Conservation (phyloP, 2,888 invertebrate genomes). For the Caenorhabditis auriculariae region DNA sequence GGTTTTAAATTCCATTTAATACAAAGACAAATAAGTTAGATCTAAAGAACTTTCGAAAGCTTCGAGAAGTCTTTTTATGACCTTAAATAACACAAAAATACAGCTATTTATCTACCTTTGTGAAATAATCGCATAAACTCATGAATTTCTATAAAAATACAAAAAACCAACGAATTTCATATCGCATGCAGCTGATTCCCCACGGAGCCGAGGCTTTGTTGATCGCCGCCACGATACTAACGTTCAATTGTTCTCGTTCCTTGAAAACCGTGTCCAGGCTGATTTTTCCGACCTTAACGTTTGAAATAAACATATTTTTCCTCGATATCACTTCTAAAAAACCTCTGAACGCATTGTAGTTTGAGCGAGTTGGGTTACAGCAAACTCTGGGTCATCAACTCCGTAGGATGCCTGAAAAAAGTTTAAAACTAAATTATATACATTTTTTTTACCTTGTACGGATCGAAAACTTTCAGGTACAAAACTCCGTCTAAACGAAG, state of each 20-base stretch:
- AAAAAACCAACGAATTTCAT: conserved; percentile 79
- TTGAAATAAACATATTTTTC: not conserved
- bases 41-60: no score
- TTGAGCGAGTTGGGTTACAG: conserved; percentile 96
- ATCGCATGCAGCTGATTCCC: conserved; percentile 93
- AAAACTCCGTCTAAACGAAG: conserved; percentile 94
- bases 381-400: conserved; percentile 98
- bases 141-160: not conserved
- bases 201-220: conserved; percentile 97
- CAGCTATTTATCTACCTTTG: no score
- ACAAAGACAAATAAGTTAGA: no score
- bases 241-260: conserved; percentile 92
- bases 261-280: conserved; percentile 88
- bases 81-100: not conserved
- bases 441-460: conserved; percentile 79
- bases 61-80: not conserved
- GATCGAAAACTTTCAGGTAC: conserved; percentile 87
- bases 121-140: conserved; percentile 5
- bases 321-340: not conserved
- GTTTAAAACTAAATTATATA: not conserved
- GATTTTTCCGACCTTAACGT: conserved; percentile 81
- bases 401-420: conserved; percentile 80
- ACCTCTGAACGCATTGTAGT: conserved; percentile 97
- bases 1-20: no score
- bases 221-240: conserved; percentile 89